A percentile compares a stretch with the other conserved stretches of the same genome.
These are phyloP conservation scores for Bubo scandiacus DNA, from an alignment of 2,113 vertebrate genomes.

Conservation along the genomic window DNA sequence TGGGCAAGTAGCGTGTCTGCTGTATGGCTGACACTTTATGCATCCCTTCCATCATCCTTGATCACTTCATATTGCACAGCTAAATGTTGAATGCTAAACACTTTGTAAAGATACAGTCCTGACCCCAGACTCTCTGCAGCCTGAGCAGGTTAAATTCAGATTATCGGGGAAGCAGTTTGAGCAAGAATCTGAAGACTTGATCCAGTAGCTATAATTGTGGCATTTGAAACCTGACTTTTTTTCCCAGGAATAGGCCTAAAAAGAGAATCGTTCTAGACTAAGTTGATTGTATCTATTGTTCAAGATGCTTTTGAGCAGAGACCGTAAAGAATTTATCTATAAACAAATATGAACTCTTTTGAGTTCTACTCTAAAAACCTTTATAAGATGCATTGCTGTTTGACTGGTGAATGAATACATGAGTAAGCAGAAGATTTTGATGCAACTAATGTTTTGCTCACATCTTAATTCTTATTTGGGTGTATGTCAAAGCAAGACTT, in stretches of 20 bases:
- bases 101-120: background rate
- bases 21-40: background rate
- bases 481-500: background rate
- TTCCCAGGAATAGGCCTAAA: fast-evolving
- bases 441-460: background rate
- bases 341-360: background rate
- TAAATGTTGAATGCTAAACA: background rate
- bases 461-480: background rate
- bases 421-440: background rate
- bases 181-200: background rate
- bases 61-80: background rate
- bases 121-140: background rate
- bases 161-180: background rate
- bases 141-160: background rate
- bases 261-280: background rate
- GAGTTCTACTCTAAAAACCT: background rate
- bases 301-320: background rate
- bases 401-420: background rate
- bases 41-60: background rate
- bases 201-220: background rate
- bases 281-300: background rate
- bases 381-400: background rate
- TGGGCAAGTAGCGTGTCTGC: background rate
- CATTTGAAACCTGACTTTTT: background rate
- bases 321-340: background rate